Evolutionary conservation across 1,140 invertebrate genomes (phyloP), one percentile per base, ranked within the genome.

Genomic region (Tetramorium parvispinum): DNA sequence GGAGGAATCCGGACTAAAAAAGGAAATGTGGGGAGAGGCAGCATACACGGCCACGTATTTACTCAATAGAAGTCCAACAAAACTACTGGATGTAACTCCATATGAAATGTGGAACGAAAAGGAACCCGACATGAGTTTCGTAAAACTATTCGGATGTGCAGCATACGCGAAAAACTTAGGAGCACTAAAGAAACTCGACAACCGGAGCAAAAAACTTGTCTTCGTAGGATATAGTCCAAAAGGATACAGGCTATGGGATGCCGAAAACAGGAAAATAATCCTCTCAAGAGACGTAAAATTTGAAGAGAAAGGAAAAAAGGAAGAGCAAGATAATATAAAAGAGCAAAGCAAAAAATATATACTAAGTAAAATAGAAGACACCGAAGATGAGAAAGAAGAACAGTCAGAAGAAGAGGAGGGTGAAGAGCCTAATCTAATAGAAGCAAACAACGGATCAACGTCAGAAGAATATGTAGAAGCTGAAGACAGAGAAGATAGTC

Each of bases 1-100:
- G 18, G 10, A 86, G n/a, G 91, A 94, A 53, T 88, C 89, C 49
- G 66, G 88, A 0, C 59, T 95, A 32, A 55, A 71, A 16, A 66
- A 76, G 21, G 70, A 51, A 7, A 93, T 92, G 86, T 95, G 94
- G 94, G 91, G 88, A 40, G 91, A 93, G 65, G 92, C 93, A 46
- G 77, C 89, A 18, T 32, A 77, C 7, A 91, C 90, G 40, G 94
- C 93, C 0, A 37, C 32, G 24, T 63, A 63, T 37, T 3, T 63
- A 6, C 0, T 63, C 5, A 63, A 63, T 18, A 63, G 32, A 63
- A 63, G 61, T 8, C 16, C 61, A 18, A 63, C 61, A 3, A 63
- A 37, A 37, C 1, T 8, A 6, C 16, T 37, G 5, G 16, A 37
- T 16, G 61, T 63, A 63, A 63, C 61, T 32, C 61, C 61, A 16